A percentile compares a stretch with the other conserved stretches of the same genome.
phyloP scores from a whole-genome alignment of 2,888 invertebrate species.

The Slavum lentiscoides region DNA sequence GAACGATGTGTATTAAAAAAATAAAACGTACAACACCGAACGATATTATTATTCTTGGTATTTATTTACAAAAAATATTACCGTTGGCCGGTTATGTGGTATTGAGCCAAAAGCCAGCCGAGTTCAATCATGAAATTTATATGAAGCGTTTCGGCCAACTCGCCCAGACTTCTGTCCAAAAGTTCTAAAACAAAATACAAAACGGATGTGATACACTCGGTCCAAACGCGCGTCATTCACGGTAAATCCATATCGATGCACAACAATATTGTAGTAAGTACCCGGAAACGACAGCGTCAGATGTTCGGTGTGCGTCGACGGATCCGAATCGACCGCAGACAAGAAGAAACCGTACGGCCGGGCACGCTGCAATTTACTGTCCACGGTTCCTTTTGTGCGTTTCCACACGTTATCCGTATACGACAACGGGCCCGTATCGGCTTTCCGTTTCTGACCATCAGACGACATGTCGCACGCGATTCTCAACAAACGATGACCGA shows the following conservation, averaged over 20 bases:
- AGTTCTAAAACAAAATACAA: conserved; percentile 66
- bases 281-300: conserved; percentile 53
- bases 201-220: neutral
- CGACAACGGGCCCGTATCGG: neutral
- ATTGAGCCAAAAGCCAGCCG: conserved; percentile 85
- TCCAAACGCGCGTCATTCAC: too few species aligned
- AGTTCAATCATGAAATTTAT: conserved; percentile 93
- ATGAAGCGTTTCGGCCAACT: conserved; percentile 75
- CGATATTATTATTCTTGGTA: neutral
- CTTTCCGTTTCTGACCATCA: neutral
- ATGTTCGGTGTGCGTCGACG: conserved; percentile 46
- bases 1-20: too few species aligned
- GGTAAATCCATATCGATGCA: neutral
- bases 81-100: conserved; percentile 75
- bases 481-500: too few species aligned
- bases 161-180: conserved; percentile 76
- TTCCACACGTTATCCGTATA: conserved; percentile 51
- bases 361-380: conserved; percentile 38
- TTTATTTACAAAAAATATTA: conserved; percentile 58
- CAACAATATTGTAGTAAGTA: neutral
- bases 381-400: conserved; percentile 49
- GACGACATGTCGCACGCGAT: neutral
- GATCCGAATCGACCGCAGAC: conserved; percentile 29
- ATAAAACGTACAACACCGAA: too few species aligned
- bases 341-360: conserved; percentile 52